These are phyloP conservation scores for Prunella fulvescens DNA, from an alignment of 2,113 vertebrate species.

Conservation along the genomic window DNA sequence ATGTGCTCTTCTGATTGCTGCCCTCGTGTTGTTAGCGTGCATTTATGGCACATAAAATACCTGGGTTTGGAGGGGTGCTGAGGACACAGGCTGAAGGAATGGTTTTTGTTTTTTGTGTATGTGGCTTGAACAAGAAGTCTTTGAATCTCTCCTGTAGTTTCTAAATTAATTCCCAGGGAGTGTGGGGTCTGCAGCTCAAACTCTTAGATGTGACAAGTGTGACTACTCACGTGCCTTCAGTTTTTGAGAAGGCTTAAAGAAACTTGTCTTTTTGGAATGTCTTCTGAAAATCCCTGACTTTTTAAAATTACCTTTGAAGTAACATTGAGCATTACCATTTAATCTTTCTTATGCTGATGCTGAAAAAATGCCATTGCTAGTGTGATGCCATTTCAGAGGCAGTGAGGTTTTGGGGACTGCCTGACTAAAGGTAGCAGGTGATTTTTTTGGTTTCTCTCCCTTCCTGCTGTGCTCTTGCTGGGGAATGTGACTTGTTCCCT, in stretches of 20 bases:
- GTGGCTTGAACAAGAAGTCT: neutral
- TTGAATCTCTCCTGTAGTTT: neutral
- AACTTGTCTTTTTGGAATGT: neutral
- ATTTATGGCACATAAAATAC: neutral
- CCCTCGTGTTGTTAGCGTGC: rapidly evolving
- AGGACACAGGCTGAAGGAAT: neutral
- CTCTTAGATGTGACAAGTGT: neutral
- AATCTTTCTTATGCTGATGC: neutral
- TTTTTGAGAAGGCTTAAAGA: neutral
- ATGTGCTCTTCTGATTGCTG: neutral
- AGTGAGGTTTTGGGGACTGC: neutral
- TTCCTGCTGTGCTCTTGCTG: neutral
- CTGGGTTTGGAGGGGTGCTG: neutral
- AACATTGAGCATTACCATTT: neutral
- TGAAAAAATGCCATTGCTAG: neutral
- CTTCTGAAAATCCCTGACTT: neutral
- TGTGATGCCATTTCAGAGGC: neutral
- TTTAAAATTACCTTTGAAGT: neutral
- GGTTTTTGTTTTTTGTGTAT: neutral
- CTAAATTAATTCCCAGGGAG: neutral
- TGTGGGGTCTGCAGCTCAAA: neutral
- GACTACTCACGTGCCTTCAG: neutral
- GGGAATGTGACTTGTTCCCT: neutral
- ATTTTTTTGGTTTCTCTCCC: neutral
- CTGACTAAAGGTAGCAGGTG: neutral